phyloP scores from a whole-genome alignment of 2,797 vertebrate genomes.

The Hozukius guyotensis region DNA sequence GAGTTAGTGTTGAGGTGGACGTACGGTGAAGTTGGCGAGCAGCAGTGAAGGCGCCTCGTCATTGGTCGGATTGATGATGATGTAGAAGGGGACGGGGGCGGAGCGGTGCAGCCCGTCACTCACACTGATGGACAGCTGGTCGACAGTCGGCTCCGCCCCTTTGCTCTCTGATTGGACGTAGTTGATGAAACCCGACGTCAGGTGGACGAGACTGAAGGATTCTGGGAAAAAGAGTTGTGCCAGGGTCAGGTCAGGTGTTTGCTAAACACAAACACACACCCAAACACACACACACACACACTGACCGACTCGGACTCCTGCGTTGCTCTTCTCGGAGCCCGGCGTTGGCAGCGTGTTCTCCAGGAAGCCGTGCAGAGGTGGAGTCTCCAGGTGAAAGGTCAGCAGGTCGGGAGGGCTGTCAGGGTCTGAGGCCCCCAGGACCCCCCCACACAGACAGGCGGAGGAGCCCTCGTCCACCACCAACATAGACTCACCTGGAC shows the following conservation, averaged over 20 bases:
- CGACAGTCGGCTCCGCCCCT: constrained; percentile 66
- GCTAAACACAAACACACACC: constrained; percentile 12
- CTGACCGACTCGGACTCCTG: constrained; percentile 76
- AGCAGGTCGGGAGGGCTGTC: constrained; percentile 77
- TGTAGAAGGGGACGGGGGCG: constrained; percentile 72
- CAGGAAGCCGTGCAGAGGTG: constrained; percentile 75
- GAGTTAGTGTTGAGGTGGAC: constrained; percentile 5
- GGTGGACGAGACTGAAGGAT: constrained; percentile 78
- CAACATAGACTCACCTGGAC: constrained; percentile 71
- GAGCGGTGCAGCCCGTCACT: constrained; percentile 81
- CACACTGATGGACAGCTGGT: constrained; percentile 77
- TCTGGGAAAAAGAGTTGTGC: constrained; percentile 53
- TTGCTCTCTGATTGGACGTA: constrained; percentile 74
- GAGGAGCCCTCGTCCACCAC: constrained; percentile 77
- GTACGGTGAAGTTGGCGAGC: constrained; percentile 77
- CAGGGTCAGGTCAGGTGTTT: neutral
- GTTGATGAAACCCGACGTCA: constrained; percentile 77
- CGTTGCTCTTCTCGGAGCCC: constrained; percentile 80
- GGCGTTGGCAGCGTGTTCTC: constrained; percentile 80
- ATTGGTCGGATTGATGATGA: constrained; percentile 81
- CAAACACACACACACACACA: constrained; percentile 31
- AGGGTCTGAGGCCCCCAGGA: constrained; percentile 75
- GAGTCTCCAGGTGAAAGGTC: constrained; percentile 79
- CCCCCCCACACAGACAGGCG: constrained; percentile 59
- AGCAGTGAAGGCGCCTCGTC: constrained; percentile 75